Evolutionary conservation across 2,113 vertebrate genomes (phyloP), one percentile per base, ranked within the genome.

Genomic region (Meleagris gallopavo): DNA sequence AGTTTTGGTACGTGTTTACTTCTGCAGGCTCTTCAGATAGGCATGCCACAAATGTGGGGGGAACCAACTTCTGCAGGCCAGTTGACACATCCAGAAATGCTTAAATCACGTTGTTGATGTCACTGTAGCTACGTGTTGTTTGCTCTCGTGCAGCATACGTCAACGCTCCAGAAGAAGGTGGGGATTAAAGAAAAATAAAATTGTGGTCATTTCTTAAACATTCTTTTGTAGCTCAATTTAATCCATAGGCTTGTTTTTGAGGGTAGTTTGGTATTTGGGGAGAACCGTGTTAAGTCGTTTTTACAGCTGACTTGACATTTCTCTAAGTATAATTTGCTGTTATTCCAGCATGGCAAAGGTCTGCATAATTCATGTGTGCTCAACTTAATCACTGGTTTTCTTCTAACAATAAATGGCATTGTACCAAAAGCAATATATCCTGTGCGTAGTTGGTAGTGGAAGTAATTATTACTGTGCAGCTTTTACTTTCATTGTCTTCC

Each of bases 371-470:
- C 91, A 86, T 77, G 84, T 90, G 79, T 80, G 93, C 87, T 94
- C 67, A 71, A 40, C 38, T 93, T 96, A 92, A 92, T 92, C 84
- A 43, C 84, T 91, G 91, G 75, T 91, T 97, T 95, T 94, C 83
- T 94, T 83, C 85, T 88, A 85, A 94, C 94, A 95, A 94, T 95
- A 91, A 93, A 80, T 94, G 88, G 88, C 91, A 72, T 69, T 89
- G 91, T 93, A 95, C 93, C 89, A 96, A 93, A 94, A 88, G 87
- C 89, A 86, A 81, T 85, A 83, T 80, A 90, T 94, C 61, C 93
- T 91, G 89, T 80, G 71, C 93, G 72, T 67, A 96, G 95, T 90
- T 80, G 84, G 62, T 66, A 81, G 86, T 94, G 77, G 91, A 96
- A 94, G 85, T 95, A 74, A 93, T 90, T 88, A 89, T 85, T 94